Base-by-base conservation (phyloP, 2,797 vertebrate genomes). In the Myotis pilosus region DNA sequence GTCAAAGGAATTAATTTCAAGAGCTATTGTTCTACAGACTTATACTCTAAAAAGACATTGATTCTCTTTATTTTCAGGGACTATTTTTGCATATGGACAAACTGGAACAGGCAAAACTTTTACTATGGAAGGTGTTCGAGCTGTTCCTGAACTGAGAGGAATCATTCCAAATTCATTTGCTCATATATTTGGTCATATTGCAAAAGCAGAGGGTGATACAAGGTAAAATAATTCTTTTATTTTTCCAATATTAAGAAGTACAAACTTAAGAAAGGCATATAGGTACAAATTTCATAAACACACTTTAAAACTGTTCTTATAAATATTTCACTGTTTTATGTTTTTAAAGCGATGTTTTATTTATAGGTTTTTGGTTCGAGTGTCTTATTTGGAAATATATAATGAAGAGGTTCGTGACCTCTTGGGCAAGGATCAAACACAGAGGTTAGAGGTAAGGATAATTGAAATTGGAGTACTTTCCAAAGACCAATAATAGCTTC, bases 151-250 rank as follows among this genome's bases (percentile, higher is more conserved):
- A 94, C 99, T 99, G 78, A 98, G 99, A 98, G 99, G 99, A 87
- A 99, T 99, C 93, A 99, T 99, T 95, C 99, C 99, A n/a, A 99
- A 99, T 98, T 99, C 99, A 36, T 99, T 99, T 98, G 99, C 99
- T 94, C 99, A 99, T 96, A 98, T 99, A 96, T 99, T 99, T 98
- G 99, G 99, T 91, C 99, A 99, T 97, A 99, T 99, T 97, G 99
- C 99, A 96, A 99, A 99, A 97, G 99, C 99, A 96, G 99, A 99
- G 95, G 99, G 99, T 23, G 99, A 99, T 96, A 99, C 99, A 38
- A 99, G 99, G 99, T 99, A 98, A 98, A 96, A 89, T 1, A 38
- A 62, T 68, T 84, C 10, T 91, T 92, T 89, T 49, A 47, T 89
- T 91, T 87, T 87, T 81, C 47, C 94, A 41, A 72, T 78, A 28